These are phyloP conservation scores for Drosophila leontia DNA, from an alignment of 1,140 invertebrate genomes.

Conservation along the genomic window DNA sequence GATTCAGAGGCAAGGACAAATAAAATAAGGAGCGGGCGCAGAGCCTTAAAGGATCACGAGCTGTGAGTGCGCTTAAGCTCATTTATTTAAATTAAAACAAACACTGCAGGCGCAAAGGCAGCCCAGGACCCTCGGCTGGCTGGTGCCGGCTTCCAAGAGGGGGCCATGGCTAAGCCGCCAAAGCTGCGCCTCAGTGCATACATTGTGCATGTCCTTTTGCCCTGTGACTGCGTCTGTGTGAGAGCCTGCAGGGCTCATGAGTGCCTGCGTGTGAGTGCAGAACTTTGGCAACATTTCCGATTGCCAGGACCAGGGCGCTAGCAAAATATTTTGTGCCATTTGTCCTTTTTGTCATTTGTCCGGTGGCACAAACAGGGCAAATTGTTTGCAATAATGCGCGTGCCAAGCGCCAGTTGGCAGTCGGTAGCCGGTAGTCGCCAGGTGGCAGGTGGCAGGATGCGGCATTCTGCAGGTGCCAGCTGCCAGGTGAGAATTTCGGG, in stretches of 20 bases:
- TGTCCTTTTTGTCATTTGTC: constrained; percentile 71
- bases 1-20: constrained; percentile 38
- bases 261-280: constrained; percentile 42
- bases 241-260: constrained; percentile 31
- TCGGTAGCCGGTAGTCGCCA: constrained; percentile 27
- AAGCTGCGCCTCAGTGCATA: constrained; percentile 65
- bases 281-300: constrained; percentile 83
- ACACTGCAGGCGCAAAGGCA: constrained; percentile 75
- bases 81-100: constrained; percentile 85
- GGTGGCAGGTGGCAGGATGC: constrained; percentile 11
- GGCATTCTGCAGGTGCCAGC: constrained; percentile 24
- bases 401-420: constrained; percentile 52
- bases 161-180: constrained; percentile 38
- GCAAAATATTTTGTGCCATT: constrained; percentile 58
- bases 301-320: constrained; percentile 45
- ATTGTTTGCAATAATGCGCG: constrained; percentile 82
- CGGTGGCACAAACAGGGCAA: constrained; percentile 73
- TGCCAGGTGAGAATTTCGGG: constrained; percentile 32
- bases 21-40: constrained; percentile 59
- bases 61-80: constrained; percentile 79
- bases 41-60: constrained; percentile 78
- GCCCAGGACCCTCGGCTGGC: constrained; percentile 32
- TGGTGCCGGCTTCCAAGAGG: constrained; percentile 5
- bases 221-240: constrained; percentile 12
- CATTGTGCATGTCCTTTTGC: constrained; percentile 45